Conservation (phyloP, 35 echinoderm and acorn worm species). For the Chiridota heheva region DNA sequence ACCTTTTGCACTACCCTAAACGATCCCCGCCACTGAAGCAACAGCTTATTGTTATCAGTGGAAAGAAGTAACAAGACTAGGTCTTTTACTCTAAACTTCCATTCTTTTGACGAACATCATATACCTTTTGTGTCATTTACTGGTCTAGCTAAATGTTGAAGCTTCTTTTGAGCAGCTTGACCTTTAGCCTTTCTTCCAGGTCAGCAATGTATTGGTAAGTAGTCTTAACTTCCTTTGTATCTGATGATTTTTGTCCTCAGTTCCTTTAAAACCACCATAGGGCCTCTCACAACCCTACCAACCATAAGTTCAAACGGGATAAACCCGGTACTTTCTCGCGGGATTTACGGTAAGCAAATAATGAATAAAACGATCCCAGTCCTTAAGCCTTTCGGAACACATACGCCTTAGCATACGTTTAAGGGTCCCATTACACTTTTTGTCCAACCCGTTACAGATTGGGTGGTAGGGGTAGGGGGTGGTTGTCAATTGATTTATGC, state of each 20-base stretch:
- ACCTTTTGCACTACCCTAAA: slow-evolving; percentile 3
- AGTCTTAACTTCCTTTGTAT: not conserved
- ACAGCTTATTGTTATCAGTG: slow-evolving; percentile 27
- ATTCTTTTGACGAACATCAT: not conserved
- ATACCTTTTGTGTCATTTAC: not conserved
- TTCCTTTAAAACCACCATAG: not conserved
- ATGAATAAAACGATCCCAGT: slow-evolving; percentile 39
- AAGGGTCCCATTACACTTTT: slow-evolving; percentile 15
- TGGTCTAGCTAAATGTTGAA: not conserved
- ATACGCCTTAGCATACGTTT: slow-evolving; percentile 30
- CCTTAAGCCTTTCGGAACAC: slow-evolving; percentile 25
- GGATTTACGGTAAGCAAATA: slow-evolving; percentile 9
- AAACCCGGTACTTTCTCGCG: slow-evolving; percentile 6
- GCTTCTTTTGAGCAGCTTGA: not conserved
- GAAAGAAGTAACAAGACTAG: not conserved
- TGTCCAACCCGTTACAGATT: slow-evolving; percentile 30
- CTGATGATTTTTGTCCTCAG: not conserved
- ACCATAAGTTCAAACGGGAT: not conserved
- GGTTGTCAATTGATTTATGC: not conserved
- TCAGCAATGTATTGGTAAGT: not conserved
- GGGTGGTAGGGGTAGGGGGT: slow-evolving; percentile 46
- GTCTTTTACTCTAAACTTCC: not conserved
- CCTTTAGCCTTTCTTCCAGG: not conserved
- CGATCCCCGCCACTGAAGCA: slow-evolving; percentile 13
- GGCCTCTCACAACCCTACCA: not conserved